Percentiles rank a stretch among this genome's conserved stretches.
These are phyloP conservation scores for Catagonus wagneri DNA, from an alignment of 2,113 vertebrate genomes.

Conservation along the genomic window DNA sequence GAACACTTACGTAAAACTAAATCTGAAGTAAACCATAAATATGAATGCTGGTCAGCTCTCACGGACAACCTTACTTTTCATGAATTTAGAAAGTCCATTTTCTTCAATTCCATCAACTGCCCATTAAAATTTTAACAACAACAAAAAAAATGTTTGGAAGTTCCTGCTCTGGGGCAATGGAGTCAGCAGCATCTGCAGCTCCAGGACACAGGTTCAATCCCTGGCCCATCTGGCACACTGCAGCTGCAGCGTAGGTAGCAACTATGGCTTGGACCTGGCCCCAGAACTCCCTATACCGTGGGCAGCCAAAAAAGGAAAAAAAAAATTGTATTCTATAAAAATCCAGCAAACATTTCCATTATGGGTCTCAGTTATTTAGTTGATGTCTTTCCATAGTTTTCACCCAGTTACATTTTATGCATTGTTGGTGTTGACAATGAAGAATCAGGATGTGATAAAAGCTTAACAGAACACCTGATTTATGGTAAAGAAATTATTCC, in stretches of 20 bases:
- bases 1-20: slow-evolving; percentile 62
- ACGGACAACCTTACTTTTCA: slow-evolving; percentile 18
- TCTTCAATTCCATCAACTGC: slow-evolving; percentile 6
- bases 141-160: not conserved
- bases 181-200: too few relatives aligned
- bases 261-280: too few relatives aligned
- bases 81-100: not conserved
- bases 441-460: slow-evolving; percentile 50
- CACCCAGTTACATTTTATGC: slow-evolving; percentile 42
- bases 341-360: slow-evolving; percentile 57
- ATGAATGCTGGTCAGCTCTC: not conserved
- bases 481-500: slow-evolving; percentile 62
- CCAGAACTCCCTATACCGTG: too few relatives aligned
- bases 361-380: not conserved
- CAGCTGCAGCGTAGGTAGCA: too few relatives aligned
- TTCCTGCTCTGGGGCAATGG: too few relatives aligned
- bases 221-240: too few relatives aligned
- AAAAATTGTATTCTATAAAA: not conserved
- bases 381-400: slow-evolving; percentile 47
- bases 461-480: slow-evolving; percentile 60
- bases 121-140: not conserved
- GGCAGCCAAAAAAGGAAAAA: not conserved
- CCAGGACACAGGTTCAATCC: too few relatives aligned
- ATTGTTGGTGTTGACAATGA: slow-evolving; percentile 66
- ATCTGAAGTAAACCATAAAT: slow-evolving; percentile 60